Evolutionary conservation across 2,888 invertebrate species (phyloP), one percentile per base, ranked within the genome.

Genomic region (Habrosyne pyritoides): DNA sequence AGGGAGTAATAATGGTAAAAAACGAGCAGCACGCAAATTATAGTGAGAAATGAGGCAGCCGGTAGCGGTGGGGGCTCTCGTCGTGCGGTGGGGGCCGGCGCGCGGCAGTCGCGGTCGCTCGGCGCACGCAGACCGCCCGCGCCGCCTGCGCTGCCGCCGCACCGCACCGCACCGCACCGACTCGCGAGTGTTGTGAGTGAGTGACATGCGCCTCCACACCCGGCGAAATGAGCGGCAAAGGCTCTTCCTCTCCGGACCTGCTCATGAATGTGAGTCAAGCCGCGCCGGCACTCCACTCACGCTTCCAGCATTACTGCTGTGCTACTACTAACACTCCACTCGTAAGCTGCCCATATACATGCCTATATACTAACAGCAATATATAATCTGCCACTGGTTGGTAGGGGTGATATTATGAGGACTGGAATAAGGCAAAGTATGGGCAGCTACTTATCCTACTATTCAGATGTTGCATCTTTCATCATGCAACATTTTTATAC

Each of bases 1-100:
- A 89, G 93, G 91, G 89, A 90, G 91, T 91, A 91, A 91, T 92
- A 91, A 93, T 91, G 89, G 89, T 91, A 91, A 92, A 92, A 92
- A 92, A 92, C 91, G 89, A 91, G 85, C 89, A 89, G 74, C 91
- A 92, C 92, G 92, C 91, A 92, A 92, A 92, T 92, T 92, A 92
- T 91, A 91, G 91, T 92, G 93, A 91, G 92, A 92, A 92, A 91
- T 90, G 90, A 89, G 91, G 89, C 89, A 91, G 89, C 88, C 91
- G 91, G 91, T 91, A 91, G 92, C 91, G 92, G 91, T 89, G 92
- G 91, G 91, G 92, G 87, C 83, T 75, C 73, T 71, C 69, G 78
- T 70, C 69, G 79, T 75, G 77, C 77, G 79, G 87, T 83, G 86
- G 86, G 88, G 88, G 80, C 83, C 73, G 65, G 71, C 73, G 77